Percentiles rank a stretch among this genome's conserved stretches.
Evolutionary conservation across 2,797 vertebrate species (phyloP).

Genomic region (Novumbra hubbsi): DNA sequence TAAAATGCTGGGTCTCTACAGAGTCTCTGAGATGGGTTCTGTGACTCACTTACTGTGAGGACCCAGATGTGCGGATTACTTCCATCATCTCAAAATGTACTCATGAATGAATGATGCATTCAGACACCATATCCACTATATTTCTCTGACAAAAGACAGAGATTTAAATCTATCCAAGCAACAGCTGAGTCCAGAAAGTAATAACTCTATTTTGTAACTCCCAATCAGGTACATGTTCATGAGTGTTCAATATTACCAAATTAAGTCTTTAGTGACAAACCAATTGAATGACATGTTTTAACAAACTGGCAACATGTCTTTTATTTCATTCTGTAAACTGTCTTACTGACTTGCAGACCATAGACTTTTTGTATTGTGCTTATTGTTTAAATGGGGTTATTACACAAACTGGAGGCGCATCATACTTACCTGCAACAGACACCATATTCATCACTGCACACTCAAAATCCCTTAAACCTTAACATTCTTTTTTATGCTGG

Average conservation of each 20-base stretch:
- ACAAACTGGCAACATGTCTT: not conserved
- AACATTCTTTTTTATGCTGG: not conserved
- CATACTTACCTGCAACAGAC: no score
- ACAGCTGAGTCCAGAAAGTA: not conserved
- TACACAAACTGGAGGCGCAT: no score
- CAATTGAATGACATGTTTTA: not conserved
- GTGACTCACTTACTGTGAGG: not conserved
- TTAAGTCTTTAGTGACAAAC: not conserved
- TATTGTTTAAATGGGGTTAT: no score
- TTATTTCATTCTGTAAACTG: not conserved
- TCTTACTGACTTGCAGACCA: not conserved
- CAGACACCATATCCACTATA: not conserved
- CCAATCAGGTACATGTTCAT: not conserved
- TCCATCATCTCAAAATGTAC: not conserved
- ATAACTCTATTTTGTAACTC: not conserved
- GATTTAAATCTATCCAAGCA: not conserved
- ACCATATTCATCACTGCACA: no score
- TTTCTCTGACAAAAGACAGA: not conserved
- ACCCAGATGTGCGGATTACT: not conserved
- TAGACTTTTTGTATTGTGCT: not conserved
- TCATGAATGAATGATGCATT: not conserved
- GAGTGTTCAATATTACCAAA: constrained; percentile 4
- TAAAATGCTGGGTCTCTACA: not conserved
- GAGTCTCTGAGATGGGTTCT: not conserved
- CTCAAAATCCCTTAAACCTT: no score